A percentile compares a stretch with the other conserved stretches of the same genome.
Evolutionary conservation across 2,113 vertebrate genomes (phyloP).

Genomic region (Amia ocellicauda): DNA sequence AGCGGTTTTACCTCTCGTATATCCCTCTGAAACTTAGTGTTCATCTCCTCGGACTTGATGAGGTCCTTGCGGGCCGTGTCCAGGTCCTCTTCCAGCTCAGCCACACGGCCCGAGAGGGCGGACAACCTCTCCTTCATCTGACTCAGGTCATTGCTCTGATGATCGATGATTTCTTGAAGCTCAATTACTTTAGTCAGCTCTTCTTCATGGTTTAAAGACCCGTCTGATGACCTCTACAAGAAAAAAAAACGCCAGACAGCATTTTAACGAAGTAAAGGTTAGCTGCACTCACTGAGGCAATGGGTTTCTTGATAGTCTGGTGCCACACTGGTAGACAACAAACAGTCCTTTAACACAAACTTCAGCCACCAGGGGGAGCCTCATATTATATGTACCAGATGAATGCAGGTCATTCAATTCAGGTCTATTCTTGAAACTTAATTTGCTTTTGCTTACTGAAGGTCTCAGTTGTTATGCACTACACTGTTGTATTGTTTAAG

Average conservation of each 20-base stretch:
- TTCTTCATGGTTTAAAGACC: slow-evolving; percentile 80
- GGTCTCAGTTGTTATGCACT: too few relatives aligned
- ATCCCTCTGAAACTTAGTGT: slow-evolving; percentile 87
- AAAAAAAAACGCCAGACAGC: slow-evolving; percentile 14
- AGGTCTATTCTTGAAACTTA: too few relatives aligned
- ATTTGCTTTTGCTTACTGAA: too few relatives aligned
- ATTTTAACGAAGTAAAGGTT: too few relatives aligned
- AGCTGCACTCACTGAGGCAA: too few relatives aligned
- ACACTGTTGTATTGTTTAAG: too few relatives aligned
- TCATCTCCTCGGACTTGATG: slow-evolving; percentile 90
- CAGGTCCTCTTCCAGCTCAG: slow-evolving; percentile 91
- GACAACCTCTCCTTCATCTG: slow-evolving; percentile 95
- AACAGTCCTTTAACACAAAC: too few relatives aligned
- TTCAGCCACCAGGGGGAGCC: too few relatives aligned
- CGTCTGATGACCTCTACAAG: slow-evolving; percentile 79
- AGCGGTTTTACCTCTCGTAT: slow-evolving; percentile 82
- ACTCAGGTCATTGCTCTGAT: slow-evolving; percentile 79
- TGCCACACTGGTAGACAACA: too few relatives aligned
- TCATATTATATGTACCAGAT: too few relatives aligned
- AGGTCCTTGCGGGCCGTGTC: slow-evolving; percentile 94
- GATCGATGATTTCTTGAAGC: slow-evolving; percentile 87
- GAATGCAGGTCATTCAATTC: too few relatives aligned
- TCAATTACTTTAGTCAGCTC: slow-evolving; percentile 78
- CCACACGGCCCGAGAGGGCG: slow-evolving; percentile 73
- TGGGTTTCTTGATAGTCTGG: too few relatives aligned